These are phyloP conservation scores for Brachyptera putata DNA, from an alignment of 2,888 invertebrate genomes.

Conservation along the genomic window DNA sequence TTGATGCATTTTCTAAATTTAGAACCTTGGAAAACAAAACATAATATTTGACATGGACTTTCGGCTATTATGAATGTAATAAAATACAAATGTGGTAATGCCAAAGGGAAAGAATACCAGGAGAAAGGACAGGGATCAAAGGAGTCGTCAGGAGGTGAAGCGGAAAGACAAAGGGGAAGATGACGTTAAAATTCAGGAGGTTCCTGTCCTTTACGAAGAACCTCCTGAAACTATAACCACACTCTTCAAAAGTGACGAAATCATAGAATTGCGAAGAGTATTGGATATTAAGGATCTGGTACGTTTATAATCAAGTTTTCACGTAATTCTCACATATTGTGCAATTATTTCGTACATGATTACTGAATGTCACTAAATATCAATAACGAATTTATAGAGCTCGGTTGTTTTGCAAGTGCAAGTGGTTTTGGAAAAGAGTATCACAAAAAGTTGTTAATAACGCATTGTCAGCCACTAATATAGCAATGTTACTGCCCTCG, in stretches of 20 bases:
- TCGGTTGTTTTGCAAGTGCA: no score
- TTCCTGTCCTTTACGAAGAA: slow-evolving; percentile 4
- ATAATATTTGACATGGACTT: neutral
- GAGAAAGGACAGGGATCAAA: slow-evolving; percentile 23
- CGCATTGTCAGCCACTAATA: no score
- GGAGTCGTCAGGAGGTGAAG: slow-evolving; percentile 15
- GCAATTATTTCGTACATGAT: no score
- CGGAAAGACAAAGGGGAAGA: slow-evolving; percentile 11
- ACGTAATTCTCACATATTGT: no score
- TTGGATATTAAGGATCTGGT: slow-evolving; percentile 43
- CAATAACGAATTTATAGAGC: no score
- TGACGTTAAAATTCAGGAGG: slow-evolving; percentile 9
- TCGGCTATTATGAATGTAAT: neutral
- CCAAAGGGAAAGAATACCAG: slow-evolving; percentile 25
- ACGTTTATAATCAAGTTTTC: no score
- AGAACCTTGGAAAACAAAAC: neutral
- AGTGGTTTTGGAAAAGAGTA: no score
- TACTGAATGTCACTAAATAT: no score
- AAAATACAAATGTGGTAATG: slow-evolving; percentile 12
- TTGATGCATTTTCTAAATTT: no score
- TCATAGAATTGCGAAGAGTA: slow-evolving; percentile 39
- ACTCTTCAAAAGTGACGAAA: slow-evolving; percentile 40
- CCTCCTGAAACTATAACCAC: slow-evolving; percentile 32
- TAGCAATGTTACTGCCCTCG: no score
- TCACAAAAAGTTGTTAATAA: no score